phyloP scores from a whole-genome alignment of 2,113 vertebrate species.

The Cyprinodon brontotheroides region DNA sequence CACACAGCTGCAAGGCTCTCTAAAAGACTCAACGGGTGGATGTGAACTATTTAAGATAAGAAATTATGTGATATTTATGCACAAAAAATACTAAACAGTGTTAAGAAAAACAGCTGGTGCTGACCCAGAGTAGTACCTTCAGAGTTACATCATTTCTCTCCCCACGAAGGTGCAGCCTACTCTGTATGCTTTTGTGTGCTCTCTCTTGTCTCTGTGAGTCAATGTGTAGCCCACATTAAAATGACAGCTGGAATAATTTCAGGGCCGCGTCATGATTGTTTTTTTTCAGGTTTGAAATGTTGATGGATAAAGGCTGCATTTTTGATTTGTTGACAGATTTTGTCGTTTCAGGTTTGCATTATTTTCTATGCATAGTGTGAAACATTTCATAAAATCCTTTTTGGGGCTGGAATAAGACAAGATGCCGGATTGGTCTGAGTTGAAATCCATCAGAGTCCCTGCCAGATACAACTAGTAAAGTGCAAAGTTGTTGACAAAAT shows the following conservation, averaged over 20 bases:
- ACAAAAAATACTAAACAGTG: conserved; percentile 32
- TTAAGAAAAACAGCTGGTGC: conserved; percentile 34
- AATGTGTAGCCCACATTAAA: conserved; percentile 2
- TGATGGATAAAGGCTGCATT: background rate
- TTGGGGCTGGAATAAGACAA: background rate
- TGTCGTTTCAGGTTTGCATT: background rate
- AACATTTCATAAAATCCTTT: background rate
- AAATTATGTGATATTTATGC: conserved; percentile 41
- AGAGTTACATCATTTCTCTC: conserved; percentile 45
- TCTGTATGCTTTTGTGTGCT: conserved; percentile 12
- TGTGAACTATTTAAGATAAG: conserved; percentile 44
- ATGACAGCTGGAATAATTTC: background rate
- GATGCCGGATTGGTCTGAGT: background rate
- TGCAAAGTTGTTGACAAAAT: background rate
- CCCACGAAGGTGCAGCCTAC: background rate
- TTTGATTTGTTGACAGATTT: background rate
- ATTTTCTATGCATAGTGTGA: background rate
- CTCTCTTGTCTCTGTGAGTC: background rate
- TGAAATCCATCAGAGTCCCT: background rate
- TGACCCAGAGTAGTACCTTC: conserved; percentile 43
- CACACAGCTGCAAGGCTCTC: conserved; percentile 63
- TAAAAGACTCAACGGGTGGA: conserved; percentile 50
- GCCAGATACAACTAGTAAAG: background rate
- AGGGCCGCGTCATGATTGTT: background rate
- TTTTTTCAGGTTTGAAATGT: background rate